Evolutionary conservation across 2,797 vertebrate species (phyloP).

Genomic region (Aselliscus stoliczkanus): DNA sequence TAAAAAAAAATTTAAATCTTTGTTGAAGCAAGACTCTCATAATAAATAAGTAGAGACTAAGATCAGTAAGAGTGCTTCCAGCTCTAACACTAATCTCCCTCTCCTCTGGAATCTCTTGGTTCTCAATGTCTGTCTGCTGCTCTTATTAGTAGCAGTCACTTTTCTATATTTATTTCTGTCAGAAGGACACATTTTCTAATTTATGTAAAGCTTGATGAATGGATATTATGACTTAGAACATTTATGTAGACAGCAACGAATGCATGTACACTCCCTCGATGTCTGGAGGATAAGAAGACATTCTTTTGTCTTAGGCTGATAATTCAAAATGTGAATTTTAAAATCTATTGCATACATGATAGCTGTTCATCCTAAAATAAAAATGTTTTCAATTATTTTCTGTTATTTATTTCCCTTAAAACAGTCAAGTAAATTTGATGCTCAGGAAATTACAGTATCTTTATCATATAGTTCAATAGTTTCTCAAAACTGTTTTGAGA

Average conservation of each 20-base stretch:
- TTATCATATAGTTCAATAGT: neutral
- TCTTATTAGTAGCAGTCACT: neutral
- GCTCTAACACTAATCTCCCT: neutral
- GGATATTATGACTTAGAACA: neutral
- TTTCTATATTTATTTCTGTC: neutral
- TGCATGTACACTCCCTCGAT: neutral
- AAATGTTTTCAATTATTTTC: neutral
- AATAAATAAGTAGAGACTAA: neutral
- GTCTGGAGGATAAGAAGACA: neutral
- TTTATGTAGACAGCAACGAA: neutral
- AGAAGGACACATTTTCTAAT: neutral
- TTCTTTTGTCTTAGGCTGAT: neutral
- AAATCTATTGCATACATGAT: neutral
- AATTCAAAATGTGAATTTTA: conserved; percentile 7
- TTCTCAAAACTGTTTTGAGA: neutral
- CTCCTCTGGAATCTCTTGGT: neutral
- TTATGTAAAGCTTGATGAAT: neutral
- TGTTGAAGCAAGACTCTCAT: neutral
- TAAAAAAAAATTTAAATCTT: neutral
- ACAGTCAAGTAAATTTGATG: neutral
- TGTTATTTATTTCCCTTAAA: neutral
- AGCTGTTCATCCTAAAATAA: neutral
- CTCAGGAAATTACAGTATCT: neutral
- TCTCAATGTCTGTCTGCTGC: neutral
- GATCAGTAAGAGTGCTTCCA: neutral